A percentile compares a stretch with the other conserved stretches of the same genome.
phyloP scores from a whole-genome alignment of 2,113 vertebrate genomes.

The Smithornis capensis region DNA sequence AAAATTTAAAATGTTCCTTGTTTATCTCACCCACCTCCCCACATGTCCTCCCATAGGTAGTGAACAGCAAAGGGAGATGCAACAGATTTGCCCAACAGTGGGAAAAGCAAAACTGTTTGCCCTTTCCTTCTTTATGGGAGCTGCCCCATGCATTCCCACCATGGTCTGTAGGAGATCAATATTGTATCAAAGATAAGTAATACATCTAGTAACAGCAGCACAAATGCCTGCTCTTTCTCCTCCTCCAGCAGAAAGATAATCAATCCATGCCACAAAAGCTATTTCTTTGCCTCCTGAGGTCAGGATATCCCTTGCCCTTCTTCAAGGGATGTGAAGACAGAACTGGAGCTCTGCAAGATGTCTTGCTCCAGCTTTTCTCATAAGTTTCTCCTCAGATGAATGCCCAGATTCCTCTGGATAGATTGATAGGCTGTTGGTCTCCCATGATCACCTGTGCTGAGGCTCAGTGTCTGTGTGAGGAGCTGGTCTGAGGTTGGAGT shows the following conservation, averaged over 20 bases:
- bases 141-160: background rate
- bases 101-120: background rate
- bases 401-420: background rate
- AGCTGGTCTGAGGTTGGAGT: background rate
- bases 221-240: background rate
- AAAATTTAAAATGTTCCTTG: background rate
- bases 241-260: background rate
- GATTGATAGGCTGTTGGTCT: background rate
- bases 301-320: background rate
- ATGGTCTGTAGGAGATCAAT: background rate
- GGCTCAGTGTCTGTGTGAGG: background rate
- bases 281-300: background rate
- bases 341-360: background rate
- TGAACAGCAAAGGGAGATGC: background rate
- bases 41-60: rapidly evolving
- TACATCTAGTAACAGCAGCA: background rate
- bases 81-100: background rate
- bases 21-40: background rate
- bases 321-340: background rate
- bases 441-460: background rate
- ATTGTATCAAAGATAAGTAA: background rate
- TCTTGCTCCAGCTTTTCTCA: background rate
- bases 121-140: background rate
- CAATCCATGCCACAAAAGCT: background rate
- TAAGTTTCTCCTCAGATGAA: background rate